Percentiles rank a stretch among this genome's conserved stretches.
These are phyloP conservation scores for Physocephala rufipes DNA, from an alignment of 2,888 invertebrate species.

Conservation along the genomic window DNA sequence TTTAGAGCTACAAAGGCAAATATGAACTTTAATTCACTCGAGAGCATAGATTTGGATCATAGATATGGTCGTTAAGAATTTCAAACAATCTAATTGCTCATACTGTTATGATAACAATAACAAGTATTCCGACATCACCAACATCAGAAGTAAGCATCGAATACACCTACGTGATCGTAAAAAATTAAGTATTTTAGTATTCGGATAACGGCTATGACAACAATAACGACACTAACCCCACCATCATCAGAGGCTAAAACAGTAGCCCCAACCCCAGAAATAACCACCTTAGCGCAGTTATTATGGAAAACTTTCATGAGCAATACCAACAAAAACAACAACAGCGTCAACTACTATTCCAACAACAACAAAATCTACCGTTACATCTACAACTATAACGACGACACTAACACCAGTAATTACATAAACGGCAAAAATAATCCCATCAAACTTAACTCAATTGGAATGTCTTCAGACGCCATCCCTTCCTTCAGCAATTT, in stretches of 20 bases:
- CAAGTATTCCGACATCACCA: too few relatives aligned
- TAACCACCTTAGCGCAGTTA: neutral
- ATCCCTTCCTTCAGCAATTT: slow-evolving; percentile 40
- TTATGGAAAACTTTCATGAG: neutral
- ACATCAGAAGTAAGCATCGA: too few relatives aligned
- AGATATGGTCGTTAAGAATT: too few relatives aligned
- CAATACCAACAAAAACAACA: neutral
- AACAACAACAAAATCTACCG: slow-evolving; percentile 38
- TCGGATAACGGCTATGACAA: too few relatives aligned
- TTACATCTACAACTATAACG: slow-evolving; percentile 27
- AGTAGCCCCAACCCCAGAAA: neutral
- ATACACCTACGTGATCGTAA: too few relatives aligned
- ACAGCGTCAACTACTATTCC: slow-evolving; percentile 29
- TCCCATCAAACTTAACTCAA: slow-evolving; percentile 31
- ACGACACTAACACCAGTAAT: slow-evolving; percentile 35
- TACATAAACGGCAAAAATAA: slow-evolving; percentile 29
- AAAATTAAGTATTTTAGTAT: too few relatives aligned
- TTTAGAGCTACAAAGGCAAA: too few relatives aligned
- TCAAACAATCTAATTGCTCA: too few relatives aligned
- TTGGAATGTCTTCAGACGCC: slow-evolving; percentile 10
- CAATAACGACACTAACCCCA: neutral
- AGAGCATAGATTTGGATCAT: too few relatives aligned
- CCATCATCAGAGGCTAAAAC: neutral
- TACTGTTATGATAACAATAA: too few relatives aligned
- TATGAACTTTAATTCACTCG: too few relatives aligned